Evolutionary conservation across 2,888 invertebrate species (phyloP).

Genomic region (Ophion obscuratus): DNA sequence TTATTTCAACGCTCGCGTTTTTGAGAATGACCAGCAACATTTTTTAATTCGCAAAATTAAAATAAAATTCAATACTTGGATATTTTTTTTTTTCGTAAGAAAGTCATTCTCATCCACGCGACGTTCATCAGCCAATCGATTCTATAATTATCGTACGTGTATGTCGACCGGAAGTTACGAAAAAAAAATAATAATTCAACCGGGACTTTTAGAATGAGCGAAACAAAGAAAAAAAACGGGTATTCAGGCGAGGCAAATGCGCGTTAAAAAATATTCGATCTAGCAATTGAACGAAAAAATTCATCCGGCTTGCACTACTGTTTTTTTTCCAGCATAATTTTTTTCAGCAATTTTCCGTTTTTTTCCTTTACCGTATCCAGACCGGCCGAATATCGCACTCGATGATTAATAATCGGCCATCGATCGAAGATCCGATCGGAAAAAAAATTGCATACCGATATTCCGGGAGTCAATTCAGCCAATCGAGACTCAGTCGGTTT

Average conservation of each 20-base stretch:
- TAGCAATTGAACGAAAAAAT: not conserved
- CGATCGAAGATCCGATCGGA: not conserved
- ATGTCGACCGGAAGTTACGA: slow-evolving; percentile 20
- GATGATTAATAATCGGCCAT: not conserved
- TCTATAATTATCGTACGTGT: slow-evolving; percentile 45
- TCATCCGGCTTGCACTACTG: slow-evolving; percentile 16
- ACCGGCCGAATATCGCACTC: slow-evolving; percentile 7
- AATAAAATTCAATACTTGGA: not conserved
- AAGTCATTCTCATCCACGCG: slow-evolving; percentile 50
- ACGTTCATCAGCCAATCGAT: slow-evolving; percentile 40
- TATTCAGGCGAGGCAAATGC: not conserved
- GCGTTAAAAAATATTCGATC: not conserved
- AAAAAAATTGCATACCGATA: too few relatives aligned
- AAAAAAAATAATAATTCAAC: slow-evolving; percentile 13
- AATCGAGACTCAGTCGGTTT: slow-evolving; percentile 25
- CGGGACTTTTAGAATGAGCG: not conserved
- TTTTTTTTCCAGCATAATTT: slow-evolving; percentile 6
- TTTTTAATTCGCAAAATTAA: not conserved
- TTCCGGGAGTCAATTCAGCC: not conserved
- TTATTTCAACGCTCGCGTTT: slow-evolving; percentile 26
- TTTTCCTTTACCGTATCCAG: slow-evolving; percentile 9
- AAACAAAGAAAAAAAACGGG: not conserved
- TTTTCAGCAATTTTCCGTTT: slow-evolving; percentile 1
- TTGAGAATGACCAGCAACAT: slow-evolving; percentile 2
- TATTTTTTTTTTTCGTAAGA: not conserved